Conservation (phyloP, 1,140 invertebrate species). For the Drosophila tropicalis region DNA sequence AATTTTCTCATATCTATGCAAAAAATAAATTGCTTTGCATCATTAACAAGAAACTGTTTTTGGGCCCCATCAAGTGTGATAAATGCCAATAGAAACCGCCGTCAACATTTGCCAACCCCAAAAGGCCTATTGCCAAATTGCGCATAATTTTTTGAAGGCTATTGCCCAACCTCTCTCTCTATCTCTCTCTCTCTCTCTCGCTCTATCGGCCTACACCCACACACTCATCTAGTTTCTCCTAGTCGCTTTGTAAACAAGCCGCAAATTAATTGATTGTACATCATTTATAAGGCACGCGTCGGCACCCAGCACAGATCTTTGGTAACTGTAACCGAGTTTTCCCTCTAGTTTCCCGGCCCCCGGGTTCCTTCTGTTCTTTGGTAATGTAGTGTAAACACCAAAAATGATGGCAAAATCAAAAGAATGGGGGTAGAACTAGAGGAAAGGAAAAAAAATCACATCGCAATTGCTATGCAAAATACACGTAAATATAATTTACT, state of each 20-base stretch:
- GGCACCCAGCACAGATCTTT: background rate
- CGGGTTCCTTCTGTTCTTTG: slow-evolving; percentile 19
- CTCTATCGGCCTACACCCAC: too few relatives aligned
- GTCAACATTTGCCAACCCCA: slow-evolving; percentile 44
- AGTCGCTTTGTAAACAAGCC: slow-evolving; percentile 68
- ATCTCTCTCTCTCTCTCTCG: too few relatives aligned
- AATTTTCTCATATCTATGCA: background rate
- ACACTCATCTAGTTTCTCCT: slow-evolving; percentile 19
- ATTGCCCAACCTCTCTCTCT: background rate
- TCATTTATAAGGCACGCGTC: slow-evolving; percentile 74
- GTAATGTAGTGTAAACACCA: slow-evolving; percentile 60
- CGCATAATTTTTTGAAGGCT: slow-evolving; percentile 39
- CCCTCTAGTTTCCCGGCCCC: background rate
- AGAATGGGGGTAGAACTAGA: slow-evolving; percentile 13
- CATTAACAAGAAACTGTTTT: slow-evolving; percentile 72
- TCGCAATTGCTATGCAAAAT: slow-evolving; percentile 74
- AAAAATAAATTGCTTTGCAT: slow-evolving; percentile 50
- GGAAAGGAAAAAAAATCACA: slow-evolving; percentile 43
- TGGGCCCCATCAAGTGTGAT: slow-evolving; percentile 63
- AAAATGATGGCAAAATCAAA: slow-evolving; percentile 59
- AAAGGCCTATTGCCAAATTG: slow-evolving; percentile 50
- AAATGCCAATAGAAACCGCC: slow-evolving; percentile 50
- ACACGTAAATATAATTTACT: slow-evolving; percentile 78
- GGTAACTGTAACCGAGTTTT: background rate
- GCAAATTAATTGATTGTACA: slow-evolving; percentile 78